phyloP scores from a whole-genome alignment of 2,797 vertebrate genomes.

The Enteromius afrohamiltoni region DNA sequence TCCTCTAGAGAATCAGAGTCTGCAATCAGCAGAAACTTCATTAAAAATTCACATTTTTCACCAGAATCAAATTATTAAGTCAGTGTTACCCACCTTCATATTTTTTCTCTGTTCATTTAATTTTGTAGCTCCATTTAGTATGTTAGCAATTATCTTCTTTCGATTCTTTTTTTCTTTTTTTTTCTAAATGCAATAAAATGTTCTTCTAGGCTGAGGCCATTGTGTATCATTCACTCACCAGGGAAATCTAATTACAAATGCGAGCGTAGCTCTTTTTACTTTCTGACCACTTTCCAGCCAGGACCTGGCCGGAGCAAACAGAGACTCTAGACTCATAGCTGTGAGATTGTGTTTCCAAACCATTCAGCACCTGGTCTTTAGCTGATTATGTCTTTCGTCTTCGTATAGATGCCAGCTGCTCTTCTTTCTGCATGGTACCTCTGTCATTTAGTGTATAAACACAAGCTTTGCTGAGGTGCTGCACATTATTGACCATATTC shows the following conservation, averaged over 20 bases:
- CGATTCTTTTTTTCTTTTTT: too few relatives aligned
- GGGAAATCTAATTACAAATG: slow-evolving; percentile 59
- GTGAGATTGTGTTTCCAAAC: slow-evolving; percentile 49
- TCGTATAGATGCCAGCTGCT: slow-evolving; percentile 54
- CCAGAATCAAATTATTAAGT: not conserved
- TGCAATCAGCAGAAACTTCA: not conserved
- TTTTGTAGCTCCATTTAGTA: not conserved
- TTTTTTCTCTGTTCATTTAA: not conserved
- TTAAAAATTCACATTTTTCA: not conserved
- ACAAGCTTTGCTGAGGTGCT: slow-evolving; percentile 28
- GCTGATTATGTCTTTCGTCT: slow-evolving; percentile 57
- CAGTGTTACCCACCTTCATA: not conserved
- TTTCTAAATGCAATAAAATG: slow-evolving; percentile 7
- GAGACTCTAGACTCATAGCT: slow-evolving; percentile 33
- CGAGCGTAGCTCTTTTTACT: slow-evolving; percentile 56
- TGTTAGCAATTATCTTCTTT: not conserved
- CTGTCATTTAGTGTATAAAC: slow-evolving; percentile 44
- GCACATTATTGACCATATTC: slow-evolving; percentile 51
- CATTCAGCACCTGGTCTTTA: slow-evolving; percentile 55
- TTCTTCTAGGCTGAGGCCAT: slow-evolving; percentile 1
- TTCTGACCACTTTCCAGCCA: slow-evolving; percentile 57
- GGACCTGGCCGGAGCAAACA: slow-evolving; percentile 35
- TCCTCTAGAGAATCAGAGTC: not conserved
- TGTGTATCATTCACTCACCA: slow-evolving; percentile 28
- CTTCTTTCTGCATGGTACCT: slow-evolving; percentile 11